These are phyloP conservation scores for Cossypha heuglini DNA, from an alignment of 2,797 vertebrate species.

Conservation along the genomic window DNA sequence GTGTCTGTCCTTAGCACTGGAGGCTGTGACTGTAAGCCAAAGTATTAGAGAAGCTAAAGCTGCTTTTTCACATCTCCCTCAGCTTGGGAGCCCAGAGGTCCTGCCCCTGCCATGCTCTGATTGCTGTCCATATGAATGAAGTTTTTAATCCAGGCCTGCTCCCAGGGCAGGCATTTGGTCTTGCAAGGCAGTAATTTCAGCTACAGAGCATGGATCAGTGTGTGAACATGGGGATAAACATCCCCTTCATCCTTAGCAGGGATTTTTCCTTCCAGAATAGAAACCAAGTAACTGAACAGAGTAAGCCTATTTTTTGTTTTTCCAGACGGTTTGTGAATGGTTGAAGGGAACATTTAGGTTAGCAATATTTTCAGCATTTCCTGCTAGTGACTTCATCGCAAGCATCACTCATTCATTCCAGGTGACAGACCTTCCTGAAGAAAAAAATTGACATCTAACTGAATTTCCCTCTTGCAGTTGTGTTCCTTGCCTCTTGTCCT, in stretches of 20 bases:
- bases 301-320: neutral
- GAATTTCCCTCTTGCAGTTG: neutral
- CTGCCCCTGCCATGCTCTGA: neutral
- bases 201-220: neutral
- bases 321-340: neutral
- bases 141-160: neutral
- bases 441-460: neutral
- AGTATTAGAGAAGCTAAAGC: neutral
- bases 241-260: neutral
- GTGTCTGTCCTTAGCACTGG: neutral
- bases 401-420: neutral
- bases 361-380: neutral
- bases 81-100: neutral
- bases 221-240: neutral
- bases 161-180: neutral
- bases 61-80: neutral
- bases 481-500: neutral
- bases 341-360: neutral
- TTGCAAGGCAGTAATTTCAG: neutral
- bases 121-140: neutral
- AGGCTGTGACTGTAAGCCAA: neutral
- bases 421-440: neutral
- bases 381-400: neutral
- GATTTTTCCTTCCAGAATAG: neutral
- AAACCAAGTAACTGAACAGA: neutral